These are phyloP conservation scores for Lordiphosa mommai DNA, from an alignment of 1,140 invertebrate genomes.

Conservation along the genomic window DNA sequence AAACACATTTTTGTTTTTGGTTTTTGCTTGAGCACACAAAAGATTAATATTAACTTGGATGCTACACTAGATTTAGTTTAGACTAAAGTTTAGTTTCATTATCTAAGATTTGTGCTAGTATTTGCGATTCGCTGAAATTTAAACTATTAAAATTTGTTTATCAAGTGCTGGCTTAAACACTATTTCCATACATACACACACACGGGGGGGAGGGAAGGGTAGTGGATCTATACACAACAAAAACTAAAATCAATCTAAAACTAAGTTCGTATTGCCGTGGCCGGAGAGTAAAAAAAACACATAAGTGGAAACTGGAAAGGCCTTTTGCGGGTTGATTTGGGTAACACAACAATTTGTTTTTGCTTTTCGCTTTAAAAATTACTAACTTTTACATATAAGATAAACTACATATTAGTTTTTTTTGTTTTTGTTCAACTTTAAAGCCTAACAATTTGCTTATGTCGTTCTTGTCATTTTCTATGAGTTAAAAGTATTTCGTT, in stretches of 20 bases:
- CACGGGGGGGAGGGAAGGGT: slow-evolving; percentile 1
- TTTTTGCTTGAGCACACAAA: slow-evolving; percentile 55
- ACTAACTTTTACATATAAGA: slow-evolving; percentile 58
- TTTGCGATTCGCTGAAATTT: slow-evolving; percentile 60
- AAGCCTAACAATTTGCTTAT: slow-evolving; percentile 68
- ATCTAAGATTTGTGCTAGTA: slow-evolving; percentile 62
- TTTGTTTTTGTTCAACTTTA: slow-evolving; percentile 50
- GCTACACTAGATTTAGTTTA: slow-evolving; percentile 41
- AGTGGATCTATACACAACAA: slow-evolving; percentile 58
- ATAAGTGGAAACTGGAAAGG: slow-evolving; percentile 44
- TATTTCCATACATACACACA: slow-evolving; percentile 21
- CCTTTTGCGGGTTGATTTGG: slow-evolving; percentile 16
- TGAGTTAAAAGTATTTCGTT: slow-evolving; percentile 68
- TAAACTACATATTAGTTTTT: slow-evolving; percentile 20
- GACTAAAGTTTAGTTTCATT: slow-evolving; percentile 24
- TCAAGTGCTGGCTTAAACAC: slow-evolving; percentile 41
- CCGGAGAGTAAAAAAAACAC: slow-evolving; percentile 63
- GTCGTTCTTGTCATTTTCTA: slow-evolving; percentile 23
- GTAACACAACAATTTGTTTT: slow-evolving; percentile 48
- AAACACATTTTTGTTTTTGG: slow-evolving; percentile 43
- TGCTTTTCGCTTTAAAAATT: slow-evolving; percentile 49
- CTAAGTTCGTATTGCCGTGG: neutral
- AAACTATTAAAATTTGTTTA: slow-evolving; percentile 65
- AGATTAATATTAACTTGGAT: slow-evolving; percentile 47
- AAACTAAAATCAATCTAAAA: slow-evolving; percentile 34